Conservation (phyloP, 2,888 invertebrate genomes). For the Drosophila prostipennis region DNA sequence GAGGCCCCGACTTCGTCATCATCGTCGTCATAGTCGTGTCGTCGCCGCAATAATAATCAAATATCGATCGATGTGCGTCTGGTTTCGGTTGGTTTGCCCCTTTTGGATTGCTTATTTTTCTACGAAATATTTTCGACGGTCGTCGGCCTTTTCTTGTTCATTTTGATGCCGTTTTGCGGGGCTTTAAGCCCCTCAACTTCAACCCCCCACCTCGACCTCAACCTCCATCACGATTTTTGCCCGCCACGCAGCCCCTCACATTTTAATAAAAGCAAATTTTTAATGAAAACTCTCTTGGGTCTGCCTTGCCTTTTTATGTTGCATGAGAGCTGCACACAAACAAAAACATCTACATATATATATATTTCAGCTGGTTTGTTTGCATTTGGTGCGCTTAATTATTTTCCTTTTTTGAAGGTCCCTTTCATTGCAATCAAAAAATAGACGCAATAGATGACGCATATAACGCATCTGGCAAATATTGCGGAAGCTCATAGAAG, state of each 20-base stretch:
- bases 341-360: background rate
- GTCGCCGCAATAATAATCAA: constrained; percentile 77
- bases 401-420: constrained; percentile 34
- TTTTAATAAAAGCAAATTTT: constrained; percentile 72
- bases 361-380: constrained; percentile 25
- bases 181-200: constrained; percentile 19
- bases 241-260: constrained; percentile 17
- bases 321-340: constrained; percentile 1
- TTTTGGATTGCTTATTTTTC: constrained; percentile 43
- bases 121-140: constrained; percentile 62
- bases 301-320: constrained; percentile 34
- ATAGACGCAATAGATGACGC: constrained; percentile 77
- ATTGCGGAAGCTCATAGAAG: constrained; percentile 26
- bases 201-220: constrained; percentile 19
- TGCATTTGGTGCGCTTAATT: constrained; percentile 35
- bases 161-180: constrained; percentile 30
- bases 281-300: constrained; percentile 65
- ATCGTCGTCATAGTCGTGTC: constrained; percentile 32
- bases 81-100: constrained; percentile 55
- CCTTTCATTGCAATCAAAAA: constrained; percentile 52
- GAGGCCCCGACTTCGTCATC: constrained; percentile 21
- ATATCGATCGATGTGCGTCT: constrained; percentile 82
- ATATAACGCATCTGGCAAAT: constrained; percentile 67
- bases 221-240: background rate
- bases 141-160: constrained; percentile 51